Evolutionary conservation across 2,113 vertebrate genomes (phyloP).

Genomic region (Todiramphus chloris): DNA sequence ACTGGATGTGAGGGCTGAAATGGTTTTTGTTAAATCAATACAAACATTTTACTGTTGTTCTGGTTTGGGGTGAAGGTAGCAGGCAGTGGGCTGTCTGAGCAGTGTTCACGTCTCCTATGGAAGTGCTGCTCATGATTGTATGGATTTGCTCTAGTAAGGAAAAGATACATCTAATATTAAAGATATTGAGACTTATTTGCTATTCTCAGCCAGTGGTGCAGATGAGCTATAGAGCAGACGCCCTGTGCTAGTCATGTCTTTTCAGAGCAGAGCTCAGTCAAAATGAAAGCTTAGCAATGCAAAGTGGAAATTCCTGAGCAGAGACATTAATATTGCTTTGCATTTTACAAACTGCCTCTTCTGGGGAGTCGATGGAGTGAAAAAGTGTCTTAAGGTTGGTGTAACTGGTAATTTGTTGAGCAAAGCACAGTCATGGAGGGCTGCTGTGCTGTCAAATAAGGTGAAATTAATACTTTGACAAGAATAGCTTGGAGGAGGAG

Average conservation of each 20-base stretch:
- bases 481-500: slow-evolving; percentile 45
- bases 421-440: neutral
- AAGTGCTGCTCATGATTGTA: neutral
- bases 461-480: slow-evolving; percentile 50
- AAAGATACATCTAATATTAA: neutral
- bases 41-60: neutral
- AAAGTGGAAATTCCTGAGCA: slow-evolving; percentile 33
- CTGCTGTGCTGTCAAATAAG: slow-evolving; percentile 30
- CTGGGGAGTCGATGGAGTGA: slow-evolving; percentile 15
- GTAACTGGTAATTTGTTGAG: slow-evolving; percentile 44
- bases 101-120: neutral
- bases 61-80: neutral
- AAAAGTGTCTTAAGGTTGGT: slow-evolving; percentile 30
- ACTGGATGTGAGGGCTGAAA: neutral
- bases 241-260: neutral
- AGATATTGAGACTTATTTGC: neutral
- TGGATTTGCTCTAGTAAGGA: neutral
- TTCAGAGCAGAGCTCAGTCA: slow-evolving; percentile 15
- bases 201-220: slow-evolving; percentile 23
- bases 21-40: neutral
- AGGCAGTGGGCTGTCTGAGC: neutral
- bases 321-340: slow-evolving; percentile 46
- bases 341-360: slow-evolving; percentile 46
- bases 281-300: slow-evolving; percentile 32
- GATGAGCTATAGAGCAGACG: neutral